Evolutionary conservation across 2,797 vertebrate species (phyloP), one percentile per base, ranked within the genome.

Genomic region (Naso thynnoides): DNA sequence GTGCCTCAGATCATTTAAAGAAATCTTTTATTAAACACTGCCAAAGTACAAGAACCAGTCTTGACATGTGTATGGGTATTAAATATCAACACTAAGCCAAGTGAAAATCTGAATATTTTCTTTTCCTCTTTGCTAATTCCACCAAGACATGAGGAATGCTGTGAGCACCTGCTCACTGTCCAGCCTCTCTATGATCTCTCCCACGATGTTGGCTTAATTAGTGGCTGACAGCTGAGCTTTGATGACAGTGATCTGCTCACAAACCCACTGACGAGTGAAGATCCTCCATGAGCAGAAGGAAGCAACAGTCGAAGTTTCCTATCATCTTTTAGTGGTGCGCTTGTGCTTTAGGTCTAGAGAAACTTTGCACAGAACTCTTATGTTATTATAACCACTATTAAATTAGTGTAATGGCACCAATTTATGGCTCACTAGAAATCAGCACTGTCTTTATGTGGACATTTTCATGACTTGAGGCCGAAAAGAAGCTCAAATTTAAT

Each of bases 141-240:
- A 7, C 23, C 5, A 18, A n/a, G 16, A 39, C 45, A 47, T 4
- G 2, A 8, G 2, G 19, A 18, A 24, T 38, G 8, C 15, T 47
- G 16, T 33, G 31, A 16, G 1, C 52, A 26, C 18, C 15, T 29
- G 36, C 19, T 45, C 4, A 13, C 33, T n/a, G 21, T 58, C 21
- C 39, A 57, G 5, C 42, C 21, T 38, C 16, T 69, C 24, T 23
- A 11, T 29, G 38, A 59, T 8, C 26, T 50, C 8, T 57, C 18
- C 7, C 6, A 5, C 15, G 16, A 36, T 18, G 36, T 2, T 42
- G 19, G 23, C 38, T 57, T 4, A 58, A 18, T 39, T 15, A 24
- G 5, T 50, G 36, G 6, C 27, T 50, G 23, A 50, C 45, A 58
- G n/a, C 42, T 54, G 33, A 21, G 42, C 31, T 66, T 61, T 63